Conservation (phyloP, 1,140 invertebrate species). For the Anoplolepis gracilipes region DNA sequence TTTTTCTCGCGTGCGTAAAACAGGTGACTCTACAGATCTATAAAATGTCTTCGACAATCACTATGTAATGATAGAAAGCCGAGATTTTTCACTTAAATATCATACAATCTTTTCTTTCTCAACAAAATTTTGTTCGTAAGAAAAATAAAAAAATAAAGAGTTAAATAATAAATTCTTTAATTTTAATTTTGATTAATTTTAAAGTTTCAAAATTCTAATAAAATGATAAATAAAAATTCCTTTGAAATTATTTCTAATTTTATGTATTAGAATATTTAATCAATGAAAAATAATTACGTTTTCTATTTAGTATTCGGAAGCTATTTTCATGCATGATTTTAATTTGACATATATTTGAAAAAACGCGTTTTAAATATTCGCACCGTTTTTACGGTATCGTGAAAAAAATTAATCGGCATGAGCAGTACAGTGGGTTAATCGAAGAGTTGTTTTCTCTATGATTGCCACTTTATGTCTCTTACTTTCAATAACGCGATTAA, state of each 20-base stretch:
- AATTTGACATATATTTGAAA: conserved; percentile 9
- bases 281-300: background rate
- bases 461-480: conserved; percentile 27
- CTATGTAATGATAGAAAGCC: conserved; percentile 33
- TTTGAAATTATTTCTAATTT: background rate
- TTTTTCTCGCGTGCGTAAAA: conserved; percentile 33
- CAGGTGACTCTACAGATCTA: conserved; percentile 17
- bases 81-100: conserved; percentile 11
- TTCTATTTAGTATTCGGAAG: background rate
- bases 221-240: background rate
- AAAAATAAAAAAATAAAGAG: background rate
- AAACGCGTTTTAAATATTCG: background rate
- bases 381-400: background rate
- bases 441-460: conserved; percentile 43
- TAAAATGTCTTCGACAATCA: background rate
- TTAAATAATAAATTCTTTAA: background rate
- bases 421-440: conserved; percentile 5
- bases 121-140: background rate
- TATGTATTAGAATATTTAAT: background rate
- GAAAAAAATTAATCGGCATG: conserved; percentile 23
- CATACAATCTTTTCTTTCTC: background rate
- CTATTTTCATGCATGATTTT: conserved; percentile 37
- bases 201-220: background rate
- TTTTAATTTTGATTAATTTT: background rate
- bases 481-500: conserved; percentile 35